Evolutionary conservation across 1,140 invertebrate species (phyloP), one percentile per base, ranked within the genome.

Genomic region (Papilio machaon): DNA sequence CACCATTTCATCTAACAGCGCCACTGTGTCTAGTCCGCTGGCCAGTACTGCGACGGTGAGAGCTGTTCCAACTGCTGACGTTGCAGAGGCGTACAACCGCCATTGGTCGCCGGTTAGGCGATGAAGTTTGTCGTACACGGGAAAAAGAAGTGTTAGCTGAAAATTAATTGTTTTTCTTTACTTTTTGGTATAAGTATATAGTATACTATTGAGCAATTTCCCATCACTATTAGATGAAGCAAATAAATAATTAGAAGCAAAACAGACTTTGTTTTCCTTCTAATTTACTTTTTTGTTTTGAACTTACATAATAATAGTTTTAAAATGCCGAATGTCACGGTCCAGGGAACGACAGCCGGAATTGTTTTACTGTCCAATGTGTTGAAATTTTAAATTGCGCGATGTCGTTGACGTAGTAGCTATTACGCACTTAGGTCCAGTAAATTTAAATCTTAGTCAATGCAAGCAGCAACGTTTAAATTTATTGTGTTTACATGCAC

Each of bases 41-140:
- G 91, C 85, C 11, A 94, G 82, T 1, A 94, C 85, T 7, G 90
- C 87, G 0, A 94, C 89, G 1, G 91, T 93, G 8, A 93, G 54
- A 0, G 89, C 90, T 6, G 93, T 92, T 1, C 93, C 92, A 2
- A 93, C 80, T 6, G 91, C 91, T 74, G 93, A 94, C 2, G 83
- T 80, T 4, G 91, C 89, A 9, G 87, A 87, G 0, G 93, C 93
- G 17, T 92, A 90, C 4, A 94, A 79, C 10, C 91, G 82, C 93
- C 93, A 94, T 47, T 92, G 85, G 30, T 92, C 90, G 15, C 89
- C 89, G 6, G 89, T 85, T 0, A 91, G 47, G 4, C 91, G 88
- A 58, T 93, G 88, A 5, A 94, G 82, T 67, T 91, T 94, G 77
- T 93, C 91, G 82, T 90, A 94, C 2, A 93, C 81, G 19, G 93